Evolutionary conservation across 2,113 vertebrate species (phyloP), one percentile per base, ranked within the genome.

Genomic region (Scatophagus argus): DNA sequence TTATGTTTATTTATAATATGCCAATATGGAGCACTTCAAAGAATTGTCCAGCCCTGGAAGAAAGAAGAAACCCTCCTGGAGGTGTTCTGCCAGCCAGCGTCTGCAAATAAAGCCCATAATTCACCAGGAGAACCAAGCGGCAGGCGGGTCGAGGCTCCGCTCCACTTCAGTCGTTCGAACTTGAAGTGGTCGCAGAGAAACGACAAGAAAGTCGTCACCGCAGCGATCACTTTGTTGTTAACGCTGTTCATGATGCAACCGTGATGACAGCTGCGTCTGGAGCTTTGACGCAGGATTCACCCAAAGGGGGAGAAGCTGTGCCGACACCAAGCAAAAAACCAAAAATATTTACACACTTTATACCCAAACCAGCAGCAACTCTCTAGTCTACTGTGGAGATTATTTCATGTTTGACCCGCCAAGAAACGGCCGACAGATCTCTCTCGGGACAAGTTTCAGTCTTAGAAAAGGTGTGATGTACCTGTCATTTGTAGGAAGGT

Each of bases 1-100:
- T 85, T 29, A 89, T 91, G 83, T 89, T 89, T 93, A 91, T 90
- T 72, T 58, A 90, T 90, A 79, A 91, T 75, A 60, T 77, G 73
- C 64, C 83, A 76, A 89, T 89, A 86, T 58, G 44, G 49, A 75
- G 73, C 71, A 88, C 89, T 91, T 91, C 89, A 91, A 93, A 91
- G 90, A 78, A 79, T 68, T 74, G 87, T 87, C 83, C 79, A 67
- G 66, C 62, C 34, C 31, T 34, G 13, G 7, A 63, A 41, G 67
- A 44, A 10, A 27, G 17, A 52, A 19, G 8, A 55, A 51, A 25
- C 41, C 60, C 17, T 65, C 75, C 74, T 62, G 1, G 39, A 75
- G 77, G 85, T 81, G 49, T 56, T 68, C 3, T n/a, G n/a, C n/a
- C 67, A 71, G 12, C 44, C 73, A 68, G 52, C 11, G 9, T 46